phyloP scores from a whole-genome alignment of 1,140 invertebrate species.

The Psix sp. region DNA sequence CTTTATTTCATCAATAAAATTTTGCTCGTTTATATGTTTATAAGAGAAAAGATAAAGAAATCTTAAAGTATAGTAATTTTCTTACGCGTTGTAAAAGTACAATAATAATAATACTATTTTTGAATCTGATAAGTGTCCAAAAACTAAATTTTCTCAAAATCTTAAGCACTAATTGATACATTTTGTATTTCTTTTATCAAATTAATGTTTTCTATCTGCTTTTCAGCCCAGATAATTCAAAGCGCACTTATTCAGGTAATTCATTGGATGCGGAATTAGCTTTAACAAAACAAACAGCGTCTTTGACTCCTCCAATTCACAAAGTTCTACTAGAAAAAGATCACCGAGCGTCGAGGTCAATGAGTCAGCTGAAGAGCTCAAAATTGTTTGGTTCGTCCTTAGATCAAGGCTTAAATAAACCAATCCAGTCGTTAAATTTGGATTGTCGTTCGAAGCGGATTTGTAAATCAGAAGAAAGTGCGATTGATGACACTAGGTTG shows the following conservation, averaged over 20 bases:
- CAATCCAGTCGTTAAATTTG: constrained; percentile 63
- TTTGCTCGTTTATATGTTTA: too few species aligned
- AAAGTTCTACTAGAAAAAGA: constrained; percentile 72
- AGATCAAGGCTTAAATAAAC: constrained; percentile 77
- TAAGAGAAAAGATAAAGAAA: too few species aligned
- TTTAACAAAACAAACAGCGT: constrained; percentile 64
- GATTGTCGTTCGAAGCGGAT: constrained; percentile 70
- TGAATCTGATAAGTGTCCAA: too few species aligned
- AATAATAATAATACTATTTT: too few species aligned
- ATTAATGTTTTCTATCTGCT: constrained; percentile 9
- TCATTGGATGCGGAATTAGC: constrained; percentile 71
- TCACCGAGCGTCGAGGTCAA: constrained; percentile 66
- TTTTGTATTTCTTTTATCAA: neutral
- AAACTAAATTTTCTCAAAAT: too few species aligned
- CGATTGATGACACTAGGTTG: constrained; percentile 69
- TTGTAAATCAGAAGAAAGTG: constrained; percentile 75
- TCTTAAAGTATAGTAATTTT: too few species aligned
- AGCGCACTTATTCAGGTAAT: constrained; percentile 75
- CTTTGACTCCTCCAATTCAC: constrained; percentile 68
- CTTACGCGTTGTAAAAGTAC: too few species aligned
- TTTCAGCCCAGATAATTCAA: constrained; percentile 72
- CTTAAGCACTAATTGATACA: too few species aligned
- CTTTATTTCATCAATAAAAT: too few species aligned
- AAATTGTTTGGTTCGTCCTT: constrained; percentile 75
- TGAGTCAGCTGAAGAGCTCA: constrained; percentile 68